These are phyloP conservation scores for Antedon mediterranea DNA, from an alignment of 53 echinoderm and acorn worm genomes.

Conservation along the genomic window DNA sequence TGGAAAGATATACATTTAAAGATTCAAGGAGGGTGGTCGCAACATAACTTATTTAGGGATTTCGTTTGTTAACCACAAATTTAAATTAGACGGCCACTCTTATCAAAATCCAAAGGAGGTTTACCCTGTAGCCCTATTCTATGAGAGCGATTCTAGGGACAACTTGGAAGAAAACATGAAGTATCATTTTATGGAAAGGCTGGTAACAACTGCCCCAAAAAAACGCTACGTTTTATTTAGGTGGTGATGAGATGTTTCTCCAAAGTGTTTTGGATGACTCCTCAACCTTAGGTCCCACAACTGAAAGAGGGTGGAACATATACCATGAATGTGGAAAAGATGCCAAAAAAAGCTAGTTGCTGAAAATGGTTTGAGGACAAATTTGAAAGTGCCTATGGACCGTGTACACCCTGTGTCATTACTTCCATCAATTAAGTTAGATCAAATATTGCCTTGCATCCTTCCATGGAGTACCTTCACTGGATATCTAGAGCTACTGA, in stretches of 20 bases:
- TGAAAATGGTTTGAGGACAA: slow-evolving; percentile 18
- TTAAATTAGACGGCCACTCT: slow-evolving; percentile 11
- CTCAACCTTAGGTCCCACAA: too few species aligned
- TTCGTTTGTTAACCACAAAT: slow-evolving; percentile 24
- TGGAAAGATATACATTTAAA: slow-evolving; percentile 14
- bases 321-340: not conserved
- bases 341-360: slow-evolving; percentile 25
- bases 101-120: slow-evolving; percentile 43
- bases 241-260: too few species aligned
- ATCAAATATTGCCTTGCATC: too few species aligned
- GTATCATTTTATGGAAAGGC: too few species aligned
- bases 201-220: too few species aligned
- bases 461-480: too few species aligned
- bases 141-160: slow-evolving; percentile 48
- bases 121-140: slow-evolving; percentile 39
- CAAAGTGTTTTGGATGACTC: too few species aligned
- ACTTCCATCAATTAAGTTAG: too few species aligned
- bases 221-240: too few species aligned
- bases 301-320: too few species aligned
- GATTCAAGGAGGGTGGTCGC: slow-evolving; percentile 42
- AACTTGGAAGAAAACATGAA: too few species aligned
- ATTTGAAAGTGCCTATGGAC: slow-evolving; percentile 16
- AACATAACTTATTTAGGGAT: slow-evolving; percentile 27
- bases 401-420: slow-evolving; percentile 2
- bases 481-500: too few species aligned